These are phyloP conservation scores for Orussus abietinus DNA, from an alignment of 1,140 invertebrate genomes.

Conservation along the genomic window DNA sequence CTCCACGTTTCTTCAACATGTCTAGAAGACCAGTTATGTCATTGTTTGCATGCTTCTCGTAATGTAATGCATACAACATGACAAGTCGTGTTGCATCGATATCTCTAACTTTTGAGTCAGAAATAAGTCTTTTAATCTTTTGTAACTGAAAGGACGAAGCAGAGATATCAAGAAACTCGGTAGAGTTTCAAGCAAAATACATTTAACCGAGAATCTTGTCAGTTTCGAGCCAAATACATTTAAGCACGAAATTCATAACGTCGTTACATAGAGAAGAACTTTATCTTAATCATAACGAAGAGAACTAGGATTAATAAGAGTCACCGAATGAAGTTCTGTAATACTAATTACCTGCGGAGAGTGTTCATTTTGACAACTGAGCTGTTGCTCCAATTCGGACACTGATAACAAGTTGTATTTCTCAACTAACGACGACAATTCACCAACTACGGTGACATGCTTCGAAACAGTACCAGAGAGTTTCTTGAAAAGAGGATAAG, in stretches of 20 bases:
- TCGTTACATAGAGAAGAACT: no score
- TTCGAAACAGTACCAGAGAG: slow-evolving; percentile 97
- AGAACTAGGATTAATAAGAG: neutral
- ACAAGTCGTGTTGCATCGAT: slow-evolving; percentile 85
- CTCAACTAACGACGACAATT: slow-evolving; percentile 82
- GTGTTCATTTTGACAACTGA: slow-evolving; percentile 91
- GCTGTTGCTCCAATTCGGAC: slow-evolving; percentile 95
- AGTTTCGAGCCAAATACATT: neutral
- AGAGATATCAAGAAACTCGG: no score
- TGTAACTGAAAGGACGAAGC: slow-evolving; percentile 46
- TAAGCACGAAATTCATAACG: no score
- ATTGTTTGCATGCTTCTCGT: slow-evolving; percentile 85
- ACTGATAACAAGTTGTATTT: slow-evolving; percentile 81
- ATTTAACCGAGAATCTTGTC: neutral
- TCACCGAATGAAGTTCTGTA: neutral
- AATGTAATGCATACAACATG: slow-evolving; percentile 89
- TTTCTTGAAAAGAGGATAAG: slow-evolving; percentile 98
- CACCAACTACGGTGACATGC: slow-evolving; percentile 94
- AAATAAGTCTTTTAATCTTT: slow-evolving; percentile 69
- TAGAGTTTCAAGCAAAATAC: no score
- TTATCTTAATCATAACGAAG: no score
- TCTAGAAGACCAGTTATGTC: slow-evolving; percentile 73
- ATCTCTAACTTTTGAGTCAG: slow-evolving; percentile 67
- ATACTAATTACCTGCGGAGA: slow-evolving; percentile 76
- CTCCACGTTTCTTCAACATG: slow-evolving; percentile 66